Evolutionary conservation across 2,113 vertebrate genomes (phyloP), one percentile per base, ranked within the genome.

Genomic region (Microtus pennsylvanicus): DNA sequence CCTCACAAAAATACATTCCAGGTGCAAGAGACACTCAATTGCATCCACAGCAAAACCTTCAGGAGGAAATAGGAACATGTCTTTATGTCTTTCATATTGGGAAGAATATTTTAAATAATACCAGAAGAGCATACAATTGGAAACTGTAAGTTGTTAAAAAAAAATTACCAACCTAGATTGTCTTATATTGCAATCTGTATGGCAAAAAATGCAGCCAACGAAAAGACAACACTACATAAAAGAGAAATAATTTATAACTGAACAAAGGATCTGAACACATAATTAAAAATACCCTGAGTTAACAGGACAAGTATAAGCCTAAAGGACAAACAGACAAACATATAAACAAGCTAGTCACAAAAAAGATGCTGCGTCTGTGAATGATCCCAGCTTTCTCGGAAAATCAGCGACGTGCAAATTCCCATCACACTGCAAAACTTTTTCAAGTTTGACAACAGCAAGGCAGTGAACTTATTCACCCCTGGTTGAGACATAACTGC

Each of bases 1-100:
- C 14, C 28, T 70, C 70, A 95, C 50, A 91, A 91, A 88, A 93
- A 96, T 81, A 81, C 75, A 86, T 89, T 93, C 93, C 87, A 89
- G 90, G 90, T 95, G 90, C 75, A 70, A 13, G 14, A 88, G n/a
- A 91, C 38, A 80, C 19, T 47, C 75, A 86, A 63, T 74, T 30
- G 12, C 65, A 52, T 88, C 52, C 67, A 89, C 33, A 76, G 72
- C 26, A 86, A 90, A 95, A 93, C 38, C 83, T 81, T 93, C 13
- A 86, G 70, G 67, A 93, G 74, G 85, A 96, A 94, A 93, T 61
- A 77, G 3, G 88, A 58, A 38, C 75, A 16, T 52, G n/a, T 69
- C 81, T 75, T 86, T 52, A 75, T 82, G 61, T 55, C 13, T 88
- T 86, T 61, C 76, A 58, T 72, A 22, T 63, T 58, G 28, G 26